Evolutionary conservation across 2,888 invertebrate species (phyloP).

Genomic region (Hirudinaria manillensis): DNA sequence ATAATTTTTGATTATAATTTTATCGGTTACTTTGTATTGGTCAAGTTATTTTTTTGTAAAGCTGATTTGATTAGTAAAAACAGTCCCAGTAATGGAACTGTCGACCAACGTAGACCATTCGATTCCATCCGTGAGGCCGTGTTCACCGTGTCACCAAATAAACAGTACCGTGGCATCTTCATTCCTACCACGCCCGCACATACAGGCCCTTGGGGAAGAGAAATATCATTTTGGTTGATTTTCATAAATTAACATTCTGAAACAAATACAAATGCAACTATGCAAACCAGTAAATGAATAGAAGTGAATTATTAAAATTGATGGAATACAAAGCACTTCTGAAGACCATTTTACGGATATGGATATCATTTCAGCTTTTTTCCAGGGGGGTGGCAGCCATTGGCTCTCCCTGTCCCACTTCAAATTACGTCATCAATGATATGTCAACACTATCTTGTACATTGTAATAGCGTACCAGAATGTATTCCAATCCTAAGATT

Average conservation of each 20-base stretch:
- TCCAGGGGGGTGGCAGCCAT: no score
- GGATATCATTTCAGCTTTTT: no score
- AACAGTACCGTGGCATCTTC: conserved; percentile 38
- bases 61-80: not conserved
- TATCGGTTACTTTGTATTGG: not conserved
- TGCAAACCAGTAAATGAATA: no score
- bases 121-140: conserved; percentile 38
- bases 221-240: not conserved
- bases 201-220: conserved; percentile 13
- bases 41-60: not conserved
- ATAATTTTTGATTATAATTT: not conserved
- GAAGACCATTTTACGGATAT: no score
- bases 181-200: conserved; percentile 37
- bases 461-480: conserved; percentile 56
- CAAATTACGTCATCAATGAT: no score
- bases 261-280: no score
- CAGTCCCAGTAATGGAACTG: not conserved
- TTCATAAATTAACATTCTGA: not conserved
- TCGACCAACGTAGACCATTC: conserved; percentile 32
- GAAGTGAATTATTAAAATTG: no score
- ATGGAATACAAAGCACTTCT: no score
- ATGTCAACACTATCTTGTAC: no score
- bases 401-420: no score
- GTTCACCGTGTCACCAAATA: conserved; percentile 38
- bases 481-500: conserved; percentile 89